Conservation (phyloP, 2,797 vertebrate genomes). For the Fistularia commersonii region DNA sequence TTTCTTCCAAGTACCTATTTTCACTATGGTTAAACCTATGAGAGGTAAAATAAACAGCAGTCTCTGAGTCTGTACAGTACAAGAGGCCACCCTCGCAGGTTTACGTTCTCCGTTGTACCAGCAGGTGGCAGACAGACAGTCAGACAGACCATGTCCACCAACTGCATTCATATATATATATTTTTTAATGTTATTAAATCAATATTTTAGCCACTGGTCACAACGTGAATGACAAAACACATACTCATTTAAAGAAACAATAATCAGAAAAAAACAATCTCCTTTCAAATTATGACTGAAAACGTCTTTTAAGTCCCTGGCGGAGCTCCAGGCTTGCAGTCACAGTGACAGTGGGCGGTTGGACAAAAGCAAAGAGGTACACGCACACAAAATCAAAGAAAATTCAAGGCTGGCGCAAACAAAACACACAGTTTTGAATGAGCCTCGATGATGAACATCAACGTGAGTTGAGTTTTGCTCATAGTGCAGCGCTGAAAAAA, state of each 20-base stretch:
- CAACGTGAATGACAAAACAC: slow-evolving; percentile 54
- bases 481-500: slow-evolving; percentile 27
- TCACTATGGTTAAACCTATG: slow-evolving; percentile 52
- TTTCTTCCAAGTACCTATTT: slow-evolving; percentile 42
- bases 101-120: slow-evolving; percentile 43
- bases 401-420: slow-evolving; percentile 27
- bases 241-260: slow-evolving; percentile 50
- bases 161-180: slow-evolving; percentile 50
- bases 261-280: slow-evolving; percentile 28
- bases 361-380: slow-evolving; percentile 42
- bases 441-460: slow-evolving; percentile 25
- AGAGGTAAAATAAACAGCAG: slow-evolving; percentile 69
- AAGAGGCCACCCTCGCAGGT: slow-evolving; percentile 40
- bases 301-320: slow-evolving; percentile 10
- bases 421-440: slow-evolving; percentile 41
- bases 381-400: slow-evolving; percentile 24
- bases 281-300: slow-evolving; percentile 36
- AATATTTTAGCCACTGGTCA: slow-evolving; percentile 50
- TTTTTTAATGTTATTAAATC: slow-evolving; percentile 47
- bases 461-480: slow-evolving; percentile 27
- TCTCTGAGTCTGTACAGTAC: slow-evolving; percentile 63
- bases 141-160: slow-evolving; percentile 42
- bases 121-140: slow-evolving; percentile 58
- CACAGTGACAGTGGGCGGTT: slow-evolving; percentile 61
- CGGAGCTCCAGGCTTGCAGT: slow-evolving; percentile 32